Evolutionary conservation across 1,140 invertebrate genomes (phyloP).

Genomic region (Dryas iulia): DNA sequence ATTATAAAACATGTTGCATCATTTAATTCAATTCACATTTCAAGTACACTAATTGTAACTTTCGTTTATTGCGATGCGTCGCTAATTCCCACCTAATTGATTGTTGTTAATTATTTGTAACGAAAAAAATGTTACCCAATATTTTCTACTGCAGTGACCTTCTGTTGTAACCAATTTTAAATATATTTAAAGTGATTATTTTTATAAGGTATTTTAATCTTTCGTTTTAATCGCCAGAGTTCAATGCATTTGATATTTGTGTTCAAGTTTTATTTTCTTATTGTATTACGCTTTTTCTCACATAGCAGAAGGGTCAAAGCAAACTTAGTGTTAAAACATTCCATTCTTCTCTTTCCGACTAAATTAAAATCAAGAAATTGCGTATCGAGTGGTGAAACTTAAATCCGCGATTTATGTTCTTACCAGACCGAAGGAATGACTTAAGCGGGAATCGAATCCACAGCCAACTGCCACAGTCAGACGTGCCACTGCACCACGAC

Average conservation of each 20-base stretch:
- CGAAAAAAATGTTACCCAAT: neutral
- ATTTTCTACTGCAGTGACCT: neutral
- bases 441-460: too few species aligned
- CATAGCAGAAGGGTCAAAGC: too few species aligned
- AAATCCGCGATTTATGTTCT: too few species aligned
- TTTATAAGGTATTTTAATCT: neutral
- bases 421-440: too few species aligned
- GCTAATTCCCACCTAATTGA: neutral
- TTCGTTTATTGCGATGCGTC: neutral
- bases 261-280: neutral
- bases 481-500: too few species aligned
- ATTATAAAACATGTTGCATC: neutral
- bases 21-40: slow-evolving; percentile 3
- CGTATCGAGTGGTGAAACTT: too few species aligned
- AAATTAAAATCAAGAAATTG: too few species aligned
- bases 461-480: too few species aligned
- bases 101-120: neutral
- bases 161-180: neutral
- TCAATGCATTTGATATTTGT: neutral
- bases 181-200: neutral
- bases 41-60: neutral
- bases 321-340: too few species aligned
- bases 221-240: neutral
- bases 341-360: too few species aligned
- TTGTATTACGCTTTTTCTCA: too few species aligned